These are phyloP conservation scores for Lagodon rhomboides DNA, from an alignment of 2,797 vertebrate genomes.

Conservation along the genomic window DNA sequence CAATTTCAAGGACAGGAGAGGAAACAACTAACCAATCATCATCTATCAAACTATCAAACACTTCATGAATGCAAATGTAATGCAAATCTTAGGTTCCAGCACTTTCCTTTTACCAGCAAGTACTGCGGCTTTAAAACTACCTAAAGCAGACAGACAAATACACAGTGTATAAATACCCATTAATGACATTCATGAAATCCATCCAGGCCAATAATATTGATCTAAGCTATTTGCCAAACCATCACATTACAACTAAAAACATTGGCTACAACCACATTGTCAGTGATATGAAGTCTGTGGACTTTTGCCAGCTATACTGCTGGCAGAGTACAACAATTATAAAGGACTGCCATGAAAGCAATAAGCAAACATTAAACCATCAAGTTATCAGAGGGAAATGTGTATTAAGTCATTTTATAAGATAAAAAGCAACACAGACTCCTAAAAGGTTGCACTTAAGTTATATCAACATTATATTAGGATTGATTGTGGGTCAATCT, in stretches of 20 bases:
- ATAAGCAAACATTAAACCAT: constrained; percentile 2
- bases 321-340: background rate
- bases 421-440: background rate
- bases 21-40: background rate
- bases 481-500: background rate
- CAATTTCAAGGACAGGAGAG: background rate
- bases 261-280: background rate
- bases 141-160: background rate
- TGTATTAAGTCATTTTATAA: background rate
- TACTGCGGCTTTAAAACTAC: background rate
- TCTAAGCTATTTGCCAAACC: background rate
- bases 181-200: constrained; percentile 1
- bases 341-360: background rate
- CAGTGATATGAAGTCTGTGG: background rate
- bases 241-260: background rate
- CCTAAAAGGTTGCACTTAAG: background rate
- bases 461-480: background rate
- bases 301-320: background rate
- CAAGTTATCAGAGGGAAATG: background rate
- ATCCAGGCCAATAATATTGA: background rate
- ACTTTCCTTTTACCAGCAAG: background rate
- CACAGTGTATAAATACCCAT: background rate
- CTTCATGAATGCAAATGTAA: constrained; percentile 16
- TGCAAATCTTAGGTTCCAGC: constrained; percentile 16
- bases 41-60: constrained; percentile 1